These are phyloP conservation scores for Karalla daura DNA, from an alignment of 2,797 vertebrate species.

Conservation along the genomic window DNA sequence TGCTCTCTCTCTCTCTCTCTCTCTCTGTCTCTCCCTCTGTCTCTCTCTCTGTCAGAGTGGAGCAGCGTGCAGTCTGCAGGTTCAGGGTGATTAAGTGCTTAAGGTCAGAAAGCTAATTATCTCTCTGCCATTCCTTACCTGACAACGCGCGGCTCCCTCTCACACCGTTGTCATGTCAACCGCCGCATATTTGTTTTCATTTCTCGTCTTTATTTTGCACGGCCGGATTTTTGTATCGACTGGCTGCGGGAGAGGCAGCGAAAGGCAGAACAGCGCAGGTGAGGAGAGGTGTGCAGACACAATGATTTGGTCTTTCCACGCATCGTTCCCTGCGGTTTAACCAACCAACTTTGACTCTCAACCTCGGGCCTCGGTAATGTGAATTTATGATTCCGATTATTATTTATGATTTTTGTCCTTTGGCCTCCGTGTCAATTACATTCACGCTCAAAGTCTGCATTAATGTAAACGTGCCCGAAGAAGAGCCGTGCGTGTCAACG, in stretches of 20 bases:
- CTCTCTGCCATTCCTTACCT: conserved; percentile 69
- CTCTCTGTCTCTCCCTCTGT: conserved; percentile 16
- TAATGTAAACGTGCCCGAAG: conserved; percentile 22
- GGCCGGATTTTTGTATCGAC: conserved; percentile 9
- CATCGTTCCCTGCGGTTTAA: too few relatives aligned
- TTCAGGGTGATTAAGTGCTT: conserved; percentile 81
- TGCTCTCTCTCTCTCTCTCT: conserved; percentile 50
- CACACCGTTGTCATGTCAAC: conserved; percentile 73
- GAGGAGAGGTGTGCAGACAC: neutral
- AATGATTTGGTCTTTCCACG: too few relatives aligned
- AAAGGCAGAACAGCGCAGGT: neutral
- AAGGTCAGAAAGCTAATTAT: conserved; percentile 82
- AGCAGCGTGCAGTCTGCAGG: conserved; percentile 66
- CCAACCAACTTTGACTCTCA: too few relatives aligned
- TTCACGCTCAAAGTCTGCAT: conserved; percentile 13
- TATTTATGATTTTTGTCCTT: neutral
- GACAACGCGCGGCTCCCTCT: conserved; percentile 65
- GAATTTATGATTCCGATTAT: too few relatives aligned
- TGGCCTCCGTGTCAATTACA: conserved; percentile 2
- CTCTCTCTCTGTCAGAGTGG: conserved; percentile 58
- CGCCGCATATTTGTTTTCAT: conserved; percentile 61
- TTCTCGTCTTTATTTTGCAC: conserved; percentile 38
- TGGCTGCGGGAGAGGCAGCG: too few relatives aligned
- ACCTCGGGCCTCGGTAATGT: too few relatives aligned
- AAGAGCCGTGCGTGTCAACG: conserved; percentile 20